A percentile compares a stretch with the other conserved stretches of the same genome.
These are phyloP conservation scores for Pitta sordida DNA, from an alignment of 2,113 vertebrate species.

Conservation along the genomic window DNA sequence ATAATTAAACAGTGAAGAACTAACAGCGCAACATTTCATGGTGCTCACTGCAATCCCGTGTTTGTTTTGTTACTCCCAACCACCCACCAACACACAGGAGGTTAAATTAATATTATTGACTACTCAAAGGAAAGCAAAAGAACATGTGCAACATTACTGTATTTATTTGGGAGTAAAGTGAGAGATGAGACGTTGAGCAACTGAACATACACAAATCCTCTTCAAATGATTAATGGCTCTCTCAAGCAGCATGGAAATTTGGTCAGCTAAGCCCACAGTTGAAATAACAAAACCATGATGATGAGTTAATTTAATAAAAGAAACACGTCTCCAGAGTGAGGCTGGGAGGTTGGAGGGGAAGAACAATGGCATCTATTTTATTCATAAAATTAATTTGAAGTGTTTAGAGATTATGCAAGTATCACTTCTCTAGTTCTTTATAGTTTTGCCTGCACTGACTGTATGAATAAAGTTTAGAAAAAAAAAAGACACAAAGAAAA, in stretches of 20 bases:
- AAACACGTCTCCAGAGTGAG: neutral
- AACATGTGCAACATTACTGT: neutral
- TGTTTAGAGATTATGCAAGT: neutral
- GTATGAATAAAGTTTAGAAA: neutral
- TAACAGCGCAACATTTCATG: conserved; percentile 3
- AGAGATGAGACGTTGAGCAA: conserved; percentile 35
- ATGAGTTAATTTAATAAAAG: conserved; percentile 32
- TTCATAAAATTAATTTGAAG: neutral
- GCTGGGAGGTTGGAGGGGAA: neutral
- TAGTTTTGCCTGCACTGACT: neutral
- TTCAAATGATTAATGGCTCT: conserved; percentile 32
- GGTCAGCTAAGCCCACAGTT: neutral
- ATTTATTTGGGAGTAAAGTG: conserved; percentile 39
- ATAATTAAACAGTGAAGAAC: conserved; percentile 29
- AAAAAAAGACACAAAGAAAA: neutral
- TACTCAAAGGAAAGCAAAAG: conserved; percentile 23
- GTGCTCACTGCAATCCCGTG: neutral
- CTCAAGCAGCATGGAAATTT: conserved; percentile 17
- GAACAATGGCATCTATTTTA: neutral
- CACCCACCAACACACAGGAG: neutral
- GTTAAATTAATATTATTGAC: conserved; percentile 31
- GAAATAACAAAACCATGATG: conserved; percentile 25
- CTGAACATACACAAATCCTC: neutral
- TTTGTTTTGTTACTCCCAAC: conserved; percentile 11
- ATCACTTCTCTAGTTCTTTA: neutral